Percentiles rank a stretch among this genome's conserved stretches.
These are phyloP conservation scores for Collichthys lucidus DNA, from an alignment of 2,113 vertebrate species.

Conservation along the genomic window DNA sequence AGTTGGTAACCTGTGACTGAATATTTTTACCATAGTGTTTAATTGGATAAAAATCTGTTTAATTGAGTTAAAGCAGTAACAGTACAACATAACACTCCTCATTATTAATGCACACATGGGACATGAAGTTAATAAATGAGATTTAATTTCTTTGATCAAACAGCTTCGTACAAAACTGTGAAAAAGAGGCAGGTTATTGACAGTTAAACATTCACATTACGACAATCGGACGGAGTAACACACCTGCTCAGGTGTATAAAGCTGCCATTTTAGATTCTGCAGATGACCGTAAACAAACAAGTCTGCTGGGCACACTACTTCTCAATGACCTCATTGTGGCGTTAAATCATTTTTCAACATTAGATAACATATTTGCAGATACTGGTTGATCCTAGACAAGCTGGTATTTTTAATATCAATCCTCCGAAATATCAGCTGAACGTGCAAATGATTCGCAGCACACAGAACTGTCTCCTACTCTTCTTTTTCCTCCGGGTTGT, in stretches of 20 bases:
- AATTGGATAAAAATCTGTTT: not conserved
- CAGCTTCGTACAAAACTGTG: too few species aligned
- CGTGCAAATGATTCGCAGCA: not conserved
- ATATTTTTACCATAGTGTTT: not conserved
- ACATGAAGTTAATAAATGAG: not conserved
- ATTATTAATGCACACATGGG: not conserved
- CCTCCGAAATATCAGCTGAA: not conserved
- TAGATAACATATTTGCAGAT: not conserved
- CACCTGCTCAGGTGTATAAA: not conserved
- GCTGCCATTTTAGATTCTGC: not conserved
- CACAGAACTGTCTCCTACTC: conserved; percentile 54
- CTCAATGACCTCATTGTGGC: not conserved
- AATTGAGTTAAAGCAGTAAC: not conserved
- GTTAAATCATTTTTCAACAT: not conserved
- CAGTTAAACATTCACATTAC: not conserved
- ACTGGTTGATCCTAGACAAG: not conserved
- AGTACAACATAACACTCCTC: not conserved
- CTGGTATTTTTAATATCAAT: not conserved
- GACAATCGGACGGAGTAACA: not conserved
- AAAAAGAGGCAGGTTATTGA: not conserved
- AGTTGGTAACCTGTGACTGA: not conserved
- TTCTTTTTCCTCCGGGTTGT: conserved; percentile 83
- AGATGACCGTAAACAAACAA: not conserved
- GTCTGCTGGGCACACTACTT: not conserved
- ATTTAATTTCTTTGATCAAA: not conserved